phyloP scores from a whole-genome alignment of 2,797 vertebrate species.

The Sphaeramia orbicularis region DNA sequence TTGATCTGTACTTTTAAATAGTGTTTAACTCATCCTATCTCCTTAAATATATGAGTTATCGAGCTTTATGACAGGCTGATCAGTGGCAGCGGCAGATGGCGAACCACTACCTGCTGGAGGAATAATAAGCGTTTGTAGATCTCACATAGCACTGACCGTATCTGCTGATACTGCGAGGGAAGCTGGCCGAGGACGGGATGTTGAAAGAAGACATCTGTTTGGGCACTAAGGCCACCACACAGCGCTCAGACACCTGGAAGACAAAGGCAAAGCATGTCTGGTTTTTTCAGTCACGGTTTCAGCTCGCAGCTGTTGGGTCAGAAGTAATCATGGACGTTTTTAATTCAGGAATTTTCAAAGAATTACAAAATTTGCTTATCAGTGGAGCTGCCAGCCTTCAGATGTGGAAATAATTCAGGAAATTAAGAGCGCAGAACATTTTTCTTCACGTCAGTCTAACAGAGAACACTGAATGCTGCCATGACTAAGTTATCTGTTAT shows the following conservation, averaged over 20 bases:
- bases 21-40: neutral
- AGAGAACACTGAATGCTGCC: too few species aligned
- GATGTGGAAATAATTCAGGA: neutral
- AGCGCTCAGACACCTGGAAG: conserved; percentile 95
- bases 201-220: conserved; percentile 99
- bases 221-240: conserved; percentile 95
- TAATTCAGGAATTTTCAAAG: conserved; percentile 15
- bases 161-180: conserved; percentile 97
- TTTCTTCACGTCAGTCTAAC: neutral
- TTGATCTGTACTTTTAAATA: neutral
- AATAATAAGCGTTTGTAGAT: conserved; percentile 35
- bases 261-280: conserved; percentile 39
- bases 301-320: conserved; percentile 6
- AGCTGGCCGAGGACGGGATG: conserved; percentile 95
- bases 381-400: conserved; percentile 3
- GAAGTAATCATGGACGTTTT: conserved; percentile 11
- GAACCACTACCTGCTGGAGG: conserved; percentile 14
- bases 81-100: conserved; percentile 52
- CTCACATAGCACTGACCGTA: conserved; percentile 87
- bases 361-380: neutral
- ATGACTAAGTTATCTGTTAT: too few species aligned
- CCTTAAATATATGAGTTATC: conserved; percentile 18
- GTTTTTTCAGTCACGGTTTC: neutral
- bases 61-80: conserved; percentile 15
- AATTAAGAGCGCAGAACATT: neutral